Conservation (phyloP, 2,113 vertebrate genomes). For the Spea multiplicata region DNA sequence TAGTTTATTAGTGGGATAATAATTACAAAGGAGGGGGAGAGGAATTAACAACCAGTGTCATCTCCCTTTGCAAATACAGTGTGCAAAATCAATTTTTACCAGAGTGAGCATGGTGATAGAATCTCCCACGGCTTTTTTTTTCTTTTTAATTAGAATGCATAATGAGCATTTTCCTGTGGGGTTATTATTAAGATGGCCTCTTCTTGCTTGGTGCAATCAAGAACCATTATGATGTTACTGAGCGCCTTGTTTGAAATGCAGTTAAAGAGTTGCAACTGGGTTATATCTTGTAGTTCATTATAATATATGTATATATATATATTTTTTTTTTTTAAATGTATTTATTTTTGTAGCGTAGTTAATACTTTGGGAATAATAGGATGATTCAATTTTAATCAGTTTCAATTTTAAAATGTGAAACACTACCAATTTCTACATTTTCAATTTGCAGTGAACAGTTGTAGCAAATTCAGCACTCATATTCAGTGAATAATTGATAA, state of each 20-base stretch:
- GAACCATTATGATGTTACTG: constrained; percentile 43
- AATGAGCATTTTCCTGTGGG: constrained; percentile 36
- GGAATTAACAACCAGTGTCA: constrained; percentile 7
- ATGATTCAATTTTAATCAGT: constrained; percentile 33
- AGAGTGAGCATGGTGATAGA: constrained; percentile 4
- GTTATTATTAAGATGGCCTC: constrained; percentile 47
- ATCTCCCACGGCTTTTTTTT: constrained; percentile 1
- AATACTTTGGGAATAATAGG: constrained; percentile 27
- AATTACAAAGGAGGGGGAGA: constrained; percentile 12
- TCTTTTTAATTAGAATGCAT: constrained; percentile 43
- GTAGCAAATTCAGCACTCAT: no score
- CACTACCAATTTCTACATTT: background rate
- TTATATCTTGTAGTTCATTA: constrained; percentile 36
- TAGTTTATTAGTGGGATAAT: constrained; percentile 47
- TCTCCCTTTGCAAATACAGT: background rate
- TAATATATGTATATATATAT: no score
- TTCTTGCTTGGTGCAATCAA: constrained; percentile 47
- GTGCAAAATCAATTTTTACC: constrained; percentile 3
- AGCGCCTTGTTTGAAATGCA: constrained; percentile 55
- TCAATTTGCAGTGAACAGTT: background rate
- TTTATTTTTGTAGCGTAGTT: constrained; percentile 19
- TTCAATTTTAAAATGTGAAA: constrained; percentile 18
- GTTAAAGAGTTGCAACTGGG: constrained; percentile 59
- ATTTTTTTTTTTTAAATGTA: no score
- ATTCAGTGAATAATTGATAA: no score